phyloP scores from a whole-genome alignment of 2,797 vertebrate species.

The Danio aesculapii region DNA sequence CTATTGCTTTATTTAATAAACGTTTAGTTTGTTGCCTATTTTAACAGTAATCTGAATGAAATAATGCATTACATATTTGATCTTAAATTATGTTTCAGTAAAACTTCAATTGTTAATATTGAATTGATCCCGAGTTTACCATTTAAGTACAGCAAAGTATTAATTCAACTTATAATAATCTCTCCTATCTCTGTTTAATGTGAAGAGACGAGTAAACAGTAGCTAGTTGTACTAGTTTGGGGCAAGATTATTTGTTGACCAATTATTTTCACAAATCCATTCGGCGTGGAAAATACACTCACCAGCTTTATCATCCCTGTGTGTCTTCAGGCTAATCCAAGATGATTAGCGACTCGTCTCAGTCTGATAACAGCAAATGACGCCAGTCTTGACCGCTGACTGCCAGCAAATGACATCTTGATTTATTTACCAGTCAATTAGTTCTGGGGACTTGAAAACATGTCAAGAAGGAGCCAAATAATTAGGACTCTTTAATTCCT shows the following conservation, averaged over 20 bases:
- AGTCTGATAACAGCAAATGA: constrained; percentile 14
- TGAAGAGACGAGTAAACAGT: background rate
- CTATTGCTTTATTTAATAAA: too few species aligned
- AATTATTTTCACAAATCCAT: background rate
- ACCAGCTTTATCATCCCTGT: background rate
- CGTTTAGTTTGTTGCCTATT: too few species aligned
- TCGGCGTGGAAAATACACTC: background rate
- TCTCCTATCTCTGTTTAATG: background rate
- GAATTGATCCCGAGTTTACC: too few species aligned
- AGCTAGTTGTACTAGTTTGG: background rate
- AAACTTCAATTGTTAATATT: background rate
- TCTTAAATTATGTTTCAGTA: background rate
- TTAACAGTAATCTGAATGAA: too few species aligned
- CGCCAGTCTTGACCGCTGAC: background rate
- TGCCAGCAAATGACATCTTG: background rate
- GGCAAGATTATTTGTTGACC: background rate
- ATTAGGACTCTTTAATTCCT: background rate
- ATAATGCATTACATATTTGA: background rate
- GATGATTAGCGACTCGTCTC: background rate
- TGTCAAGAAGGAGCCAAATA: background rate
- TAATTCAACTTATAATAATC: background rate
- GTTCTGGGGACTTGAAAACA: background rate
- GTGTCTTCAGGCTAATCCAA: constrained; percentile 1
- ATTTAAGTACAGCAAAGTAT: background rate
- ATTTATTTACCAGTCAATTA: constrained; percentile 15